Percentiles rank a stretch among this genome's conserved stretches.
These are phyloP conservation scores for Homarus gammarus DNA, from an alignment of 2,888 invertebrate species.

Conservation along the genomic window DNA sequence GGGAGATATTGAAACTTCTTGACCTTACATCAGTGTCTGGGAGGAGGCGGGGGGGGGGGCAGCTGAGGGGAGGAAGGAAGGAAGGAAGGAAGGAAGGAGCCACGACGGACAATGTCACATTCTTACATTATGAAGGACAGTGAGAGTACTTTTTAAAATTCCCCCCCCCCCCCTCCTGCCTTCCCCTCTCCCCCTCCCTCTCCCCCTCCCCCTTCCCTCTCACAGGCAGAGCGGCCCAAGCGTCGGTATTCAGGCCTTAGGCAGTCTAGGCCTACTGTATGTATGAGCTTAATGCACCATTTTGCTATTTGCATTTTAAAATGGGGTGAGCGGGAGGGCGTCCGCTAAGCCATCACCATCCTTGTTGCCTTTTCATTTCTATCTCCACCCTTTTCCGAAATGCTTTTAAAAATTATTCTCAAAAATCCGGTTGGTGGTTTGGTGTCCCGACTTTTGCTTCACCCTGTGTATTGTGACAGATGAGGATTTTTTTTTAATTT, in stretches of 20 bases:
- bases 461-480: not conserved
- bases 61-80: not conserved
- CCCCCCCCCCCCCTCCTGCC: not conserved
- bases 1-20: too few species aligned
- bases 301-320: slow-evolving; percentile 69
- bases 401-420: not conserved
- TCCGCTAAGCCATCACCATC: slow-evolving; percentile 36
- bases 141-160: slow-evolving; percentile 22
- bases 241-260: slow-evolving; percentile 57
- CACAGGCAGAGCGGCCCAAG: not conserved
- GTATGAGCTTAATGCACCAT: slow-evolving; percentile 69
- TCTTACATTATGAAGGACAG: slow-evolving; percentile 46
- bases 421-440: slow-evolving; percentile 1
- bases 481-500: too few species aligned
- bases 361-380: slow-evolving; percentile 64
- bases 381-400: slow-evolving; percentile 44
- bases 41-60: not conserved
- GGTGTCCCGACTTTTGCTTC: not conserved
- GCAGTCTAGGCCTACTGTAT: slow-evolving; percentile 64
- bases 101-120: slow-evolving; percentile 4
- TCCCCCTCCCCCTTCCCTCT: not conserved
- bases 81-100: not conserved
- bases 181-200: not conserved
- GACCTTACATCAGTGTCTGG: too few species aligned
- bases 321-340: slow-evolving; percentile 62